Conservation (phyloP, 2,797 vertebrate genomes). For the Coccyzus lansbergi region DNA sequence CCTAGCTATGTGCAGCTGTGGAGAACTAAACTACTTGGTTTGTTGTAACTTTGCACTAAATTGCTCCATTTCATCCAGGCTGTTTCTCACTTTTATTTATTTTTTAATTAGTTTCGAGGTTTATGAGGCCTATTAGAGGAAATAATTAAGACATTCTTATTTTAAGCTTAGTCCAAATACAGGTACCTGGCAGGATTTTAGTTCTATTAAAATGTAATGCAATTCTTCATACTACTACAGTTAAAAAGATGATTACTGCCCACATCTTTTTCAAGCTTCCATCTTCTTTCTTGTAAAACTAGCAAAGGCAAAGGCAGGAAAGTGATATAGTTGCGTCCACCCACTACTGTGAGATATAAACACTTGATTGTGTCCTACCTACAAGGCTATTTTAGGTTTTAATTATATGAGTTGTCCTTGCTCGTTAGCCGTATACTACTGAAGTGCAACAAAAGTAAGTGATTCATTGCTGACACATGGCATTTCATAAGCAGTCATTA, state of each 20-base stretch:
- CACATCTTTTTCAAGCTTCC: background rate
- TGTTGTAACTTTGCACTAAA: background rate
- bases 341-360: slow-evolving; percentile 33
- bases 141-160: background rate
- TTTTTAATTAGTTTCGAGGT: slow-evolving; percentile 21
- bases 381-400: slow-evolving; percentile 74
- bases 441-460: slow-evolving; percentile 77
- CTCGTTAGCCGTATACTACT: slow-evolving; percentile 74
- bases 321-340: background rate
- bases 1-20: background rate
- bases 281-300: background rate
- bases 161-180: background rate
- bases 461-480: slow-evolving; percentile 80
- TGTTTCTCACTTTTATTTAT: background rate
- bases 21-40: background rate
- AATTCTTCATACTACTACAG: background rate
- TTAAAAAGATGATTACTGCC: background rate
- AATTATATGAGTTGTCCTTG: slow-evolving; percentile 78
- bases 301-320: background rate
- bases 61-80: background rate
- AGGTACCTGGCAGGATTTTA: background rate
- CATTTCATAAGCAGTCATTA: slow-evolving; percentile 79
- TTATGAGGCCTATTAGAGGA: background rate
- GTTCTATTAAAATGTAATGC: background rate
- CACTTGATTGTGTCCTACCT: slow-evolving; percentile 38